A percentile compares a stretch with the other conserved stretches of the same genome.
These are phyloP conservation scores for Procavia capensis DNA, from an alignment of 2,113 vertebrate species.

Conservation along the genomic window DNA sequence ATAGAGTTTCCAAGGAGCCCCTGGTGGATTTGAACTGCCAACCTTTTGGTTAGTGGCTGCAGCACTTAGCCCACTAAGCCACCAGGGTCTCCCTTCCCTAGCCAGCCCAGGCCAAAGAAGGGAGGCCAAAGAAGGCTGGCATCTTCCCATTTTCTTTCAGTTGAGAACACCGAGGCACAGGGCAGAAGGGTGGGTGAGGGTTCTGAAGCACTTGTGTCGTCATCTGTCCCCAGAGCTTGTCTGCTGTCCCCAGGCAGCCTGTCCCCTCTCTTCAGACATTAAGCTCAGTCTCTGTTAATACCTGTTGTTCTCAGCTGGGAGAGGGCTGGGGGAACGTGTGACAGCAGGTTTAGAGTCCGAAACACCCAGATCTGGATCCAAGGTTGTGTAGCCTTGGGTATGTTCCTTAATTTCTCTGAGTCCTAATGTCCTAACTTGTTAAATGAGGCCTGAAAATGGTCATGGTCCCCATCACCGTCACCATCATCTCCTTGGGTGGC, in stretches of 20 bases:
- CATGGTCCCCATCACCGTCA: too few relatives aligned
- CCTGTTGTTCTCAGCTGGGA: neutral
- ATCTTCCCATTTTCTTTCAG: neutral
- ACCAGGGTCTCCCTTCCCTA: neutral
- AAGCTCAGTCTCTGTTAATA: neutral
- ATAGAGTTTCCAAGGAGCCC: too few relatives aligned
- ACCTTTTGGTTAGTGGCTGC: too few relatives aligned
- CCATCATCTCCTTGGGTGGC: neutral
- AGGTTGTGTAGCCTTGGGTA: neutral
- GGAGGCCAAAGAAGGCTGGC: neutral
- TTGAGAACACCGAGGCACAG: neutral
- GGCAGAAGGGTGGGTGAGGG: neutral
- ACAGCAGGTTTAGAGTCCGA: neutral
- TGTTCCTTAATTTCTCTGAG: too few relatives aligned
- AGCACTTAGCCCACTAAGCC: too few relatives aligned
- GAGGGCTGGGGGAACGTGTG: rapidly evolving
- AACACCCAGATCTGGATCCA: neutral
- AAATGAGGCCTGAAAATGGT: neutral
- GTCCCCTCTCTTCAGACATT: neutral
- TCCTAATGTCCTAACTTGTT: neutral
- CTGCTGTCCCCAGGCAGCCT: neutral
- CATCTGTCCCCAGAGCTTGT: neutral
- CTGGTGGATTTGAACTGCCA: too few relatives aligned
- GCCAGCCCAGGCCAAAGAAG: neutral
- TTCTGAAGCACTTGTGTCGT: neutral